A percentile compares a stretch with the other conserved stretches of the same genome.
Evolutionary conservation across 2,888 invertebrate species (phyloP).

Genomic region (Sisyra nigra): DNA sequence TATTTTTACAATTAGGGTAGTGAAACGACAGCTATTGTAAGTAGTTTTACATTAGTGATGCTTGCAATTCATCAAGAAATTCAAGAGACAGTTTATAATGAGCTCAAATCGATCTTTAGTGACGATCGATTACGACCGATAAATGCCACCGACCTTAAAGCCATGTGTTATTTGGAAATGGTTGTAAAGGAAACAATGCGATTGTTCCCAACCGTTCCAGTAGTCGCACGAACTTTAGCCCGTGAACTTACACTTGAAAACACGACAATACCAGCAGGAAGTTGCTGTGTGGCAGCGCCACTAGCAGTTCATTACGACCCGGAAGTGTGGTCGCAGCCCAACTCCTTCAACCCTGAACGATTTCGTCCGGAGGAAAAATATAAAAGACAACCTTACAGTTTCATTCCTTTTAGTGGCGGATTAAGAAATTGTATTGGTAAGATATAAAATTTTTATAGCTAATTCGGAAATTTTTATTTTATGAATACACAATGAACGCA

Average conservation of each 20-base stretch:
- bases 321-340: slow-evolving; percentile 1
- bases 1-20: slow-evolving; percentile 52
- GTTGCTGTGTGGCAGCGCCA: slow-evolving; percentile 3
- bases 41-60: slow-evolving; percentile 62
- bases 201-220: slow-evolving; percentile 3
- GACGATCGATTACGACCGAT: slow-evolving; percentile 20
- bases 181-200: slow-evolving; percentile 5
- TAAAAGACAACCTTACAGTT: slow-evolving; percentile 7
- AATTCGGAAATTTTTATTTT: too few species aligned
- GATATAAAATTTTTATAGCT: neutral
- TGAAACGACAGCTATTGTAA: slow-evolving; percentile 61
- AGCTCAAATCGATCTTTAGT: slow-evolving; percentile 50
- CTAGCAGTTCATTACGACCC: slow-evolving; percentile 6
- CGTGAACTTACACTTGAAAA: neutral
- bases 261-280: slow-evolving; percentile 1
- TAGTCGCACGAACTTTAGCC: slow-evolving; percentile 1
- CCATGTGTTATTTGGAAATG: slow-evolving; percentile 5
- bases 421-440: slow-evolving; percentile 6
- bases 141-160: neutral
- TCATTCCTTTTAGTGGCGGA: slow-evolving; percentile 8
- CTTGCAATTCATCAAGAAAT: slow-evolving; percentile 59
- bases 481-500: too few species aligned
- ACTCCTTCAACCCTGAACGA: slow-evolving; percentile 2
- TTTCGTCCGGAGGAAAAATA: neutral
- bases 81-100: slow-evolving; percentile 49